Evolutionary conservation across 2,113 vertebrate species (phyloP), one percentile per base, ranked within the genome.

Genomic region (Datnioides undecimradiatus): DNA sequence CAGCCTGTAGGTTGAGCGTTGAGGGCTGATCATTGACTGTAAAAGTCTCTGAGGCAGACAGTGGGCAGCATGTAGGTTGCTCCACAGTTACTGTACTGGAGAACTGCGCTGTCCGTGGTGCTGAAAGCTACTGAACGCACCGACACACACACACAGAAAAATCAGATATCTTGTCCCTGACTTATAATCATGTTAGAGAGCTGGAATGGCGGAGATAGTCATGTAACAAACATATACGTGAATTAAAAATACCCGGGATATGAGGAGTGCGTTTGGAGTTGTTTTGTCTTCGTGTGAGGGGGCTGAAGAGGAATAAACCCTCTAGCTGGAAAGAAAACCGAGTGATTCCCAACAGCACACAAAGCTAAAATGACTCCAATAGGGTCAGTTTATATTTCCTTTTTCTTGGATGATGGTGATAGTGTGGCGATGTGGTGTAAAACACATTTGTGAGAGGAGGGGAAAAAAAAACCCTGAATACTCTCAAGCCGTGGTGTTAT

Each of bases 61-160:
- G 45, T 49, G 48, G 40, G 19, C 2, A 40, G 75, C 65, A 2
- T 67, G 75, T 45, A 29, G 73, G 82, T 29, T 79, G 78, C 52
- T 59, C 17, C 65, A 46, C 58, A 3, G 60, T n/a, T n/a, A n/a
- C n/a, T n/a, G n/a, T n/a, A n/a, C n/a, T 11, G 46, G 73, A 49
- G 68, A 16, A 2, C 6, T 46, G 73, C 76, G 89, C 91, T 95
- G 89, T 93, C 93, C 90, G 40, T 63, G 94, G 93, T 95, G 84
- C 94, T 95, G 93, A 93, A 92, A 55, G 3, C n/a, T 38, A n/a
- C 69, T 55, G 46, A 31, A n/a, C 23, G 25, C 63, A 17, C 14
- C 36, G 25, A 51, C 8, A 19, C 11, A 34, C 43, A 46, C 25
- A 52, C 29, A 54, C 45, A 9, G 17, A n/a, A n/a, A n/a, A n/a